These are phyloP conservation scores for Salvelinus namaycush DNA, from an alignment of 2,113 vertebrate species.

Conservation along the genomic window DNA sequence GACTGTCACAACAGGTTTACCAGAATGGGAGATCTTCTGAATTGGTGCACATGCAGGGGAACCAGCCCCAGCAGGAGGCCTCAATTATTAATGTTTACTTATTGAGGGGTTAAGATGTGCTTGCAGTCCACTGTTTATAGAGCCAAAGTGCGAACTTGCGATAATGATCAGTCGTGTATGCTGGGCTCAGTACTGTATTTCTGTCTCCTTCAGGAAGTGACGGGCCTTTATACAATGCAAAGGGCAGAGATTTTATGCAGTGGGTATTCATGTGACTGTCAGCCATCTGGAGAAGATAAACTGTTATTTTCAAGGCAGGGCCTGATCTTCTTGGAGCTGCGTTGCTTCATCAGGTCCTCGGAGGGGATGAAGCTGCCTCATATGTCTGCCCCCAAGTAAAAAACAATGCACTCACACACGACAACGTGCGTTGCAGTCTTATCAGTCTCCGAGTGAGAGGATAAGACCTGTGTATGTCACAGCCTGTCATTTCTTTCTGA, in stretches of 20 bases:
- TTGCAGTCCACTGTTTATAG: neutral
- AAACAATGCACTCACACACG: neutral
- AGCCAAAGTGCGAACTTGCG: neutral
- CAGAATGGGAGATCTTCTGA: neutral
- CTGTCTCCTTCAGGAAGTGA: too few species aligned
- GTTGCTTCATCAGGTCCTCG: neutral
- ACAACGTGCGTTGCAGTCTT: neutral
- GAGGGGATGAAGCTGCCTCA: neutral
- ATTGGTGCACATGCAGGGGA: neutral
- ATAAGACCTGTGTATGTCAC: neutral
- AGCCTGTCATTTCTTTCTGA: neutral
- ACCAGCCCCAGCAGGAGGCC: neutral
- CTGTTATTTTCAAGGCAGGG: constrained; percentile 6
- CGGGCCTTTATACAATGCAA: neutral
- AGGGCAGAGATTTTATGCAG: constrained; percentile 1
- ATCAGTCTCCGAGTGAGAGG: neutral
- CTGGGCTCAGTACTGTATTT: too few species aligned
- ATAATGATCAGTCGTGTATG: too few species aligned
- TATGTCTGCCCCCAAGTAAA: too few species aligned
- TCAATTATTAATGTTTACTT: neutral
- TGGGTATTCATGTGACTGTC: neutral
- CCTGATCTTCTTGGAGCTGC: constrained; percentile 2
- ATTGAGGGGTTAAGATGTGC: neutral
- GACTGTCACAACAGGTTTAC: neutral
- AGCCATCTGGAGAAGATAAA: constrained; percentile 14